Conservation (phyloP, 2,888 invertebrate genomes). For the Ophraella communa region DNA sequence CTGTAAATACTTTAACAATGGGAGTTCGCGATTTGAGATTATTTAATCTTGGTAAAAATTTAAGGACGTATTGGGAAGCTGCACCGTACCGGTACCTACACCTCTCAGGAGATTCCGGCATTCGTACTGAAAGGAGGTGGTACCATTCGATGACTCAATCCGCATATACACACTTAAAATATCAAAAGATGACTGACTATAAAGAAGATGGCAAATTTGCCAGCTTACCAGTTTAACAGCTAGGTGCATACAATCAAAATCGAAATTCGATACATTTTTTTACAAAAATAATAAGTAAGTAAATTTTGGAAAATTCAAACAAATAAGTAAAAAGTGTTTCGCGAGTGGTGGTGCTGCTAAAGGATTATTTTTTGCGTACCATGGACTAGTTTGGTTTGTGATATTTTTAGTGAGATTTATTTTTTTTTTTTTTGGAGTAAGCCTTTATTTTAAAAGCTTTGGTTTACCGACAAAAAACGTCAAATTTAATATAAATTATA, state of each 20-base stretch:
- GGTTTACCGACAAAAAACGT: no score
- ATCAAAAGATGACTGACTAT: slow-evolving; percentile 38
- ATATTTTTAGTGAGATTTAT: no score
- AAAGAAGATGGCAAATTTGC: slow-evolving; percentile 38
- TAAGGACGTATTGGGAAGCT: no score
- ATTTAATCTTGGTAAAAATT: no score
- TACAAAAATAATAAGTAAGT: slow-evolving; percentile 34
- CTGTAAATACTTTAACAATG: no score
- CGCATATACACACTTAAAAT: slow-evolving; percentile 28
- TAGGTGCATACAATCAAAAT: slow-evolving; percentile 35
- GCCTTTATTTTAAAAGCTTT: no score
- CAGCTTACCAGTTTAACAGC: slow-evolving; percentile 38
- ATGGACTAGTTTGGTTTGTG: no score
- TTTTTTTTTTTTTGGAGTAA: no score
- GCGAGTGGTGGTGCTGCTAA: no score
- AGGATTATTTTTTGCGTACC: no score
- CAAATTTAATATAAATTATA: no score
- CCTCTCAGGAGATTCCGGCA: slow-evolving; percentile 33
- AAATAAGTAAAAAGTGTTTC: slow-evolving; percentile 20
- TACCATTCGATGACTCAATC: slow-evolving; percentile 36
- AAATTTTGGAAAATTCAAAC: slow-evolving; percentile 21
- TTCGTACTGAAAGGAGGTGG: slow-evolving; percentile 31
- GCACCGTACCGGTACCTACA: neutral
- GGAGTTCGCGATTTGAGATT: no score
- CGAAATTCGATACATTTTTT: slow-evolving; percentile 25